Evolutionary conservation across 1,140 invertebrate genomes (phyloP).

Genomic region (Ectropis grisescens): DNA sequence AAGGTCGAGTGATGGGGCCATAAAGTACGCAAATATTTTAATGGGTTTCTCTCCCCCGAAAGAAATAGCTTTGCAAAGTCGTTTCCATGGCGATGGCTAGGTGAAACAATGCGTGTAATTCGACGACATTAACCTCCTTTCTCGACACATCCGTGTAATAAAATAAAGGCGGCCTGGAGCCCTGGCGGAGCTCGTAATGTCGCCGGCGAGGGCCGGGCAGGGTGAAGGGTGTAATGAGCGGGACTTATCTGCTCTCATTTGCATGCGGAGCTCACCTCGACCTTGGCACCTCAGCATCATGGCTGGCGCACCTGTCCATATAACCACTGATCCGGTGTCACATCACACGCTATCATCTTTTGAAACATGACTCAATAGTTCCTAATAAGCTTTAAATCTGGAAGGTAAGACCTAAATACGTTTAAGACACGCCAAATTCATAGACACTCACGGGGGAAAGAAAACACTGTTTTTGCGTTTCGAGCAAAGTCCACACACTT

Average conservation of each 20-base stretch:
- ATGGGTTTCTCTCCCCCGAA: slow-evolving; percentile 3
- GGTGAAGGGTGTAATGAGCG: slow-evolving; percentile 48
- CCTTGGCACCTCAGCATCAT: slow-evolving; percentile 50
- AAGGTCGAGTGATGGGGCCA: too few relatives aligned
- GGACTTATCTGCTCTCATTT: slow-evolving; percentile 59
- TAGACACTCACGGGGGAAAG: too few relatives aligned
- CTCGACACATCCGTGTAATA: slow-evolving; percentile 48
- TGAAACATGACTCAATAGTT: too few relatives aligned
- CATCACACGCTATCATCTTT: too few relatives aligned
- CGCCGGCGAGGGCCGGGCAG: slow-evolving; percentile 28
- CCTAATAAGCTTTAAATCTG: too few relatives aligned
- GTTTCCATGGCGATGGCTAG: slow-evolving; percentile 35
- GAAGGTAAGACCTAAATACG: too few relatives aligned
- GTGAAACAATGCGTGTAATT: slow-evolving; percentile 56
- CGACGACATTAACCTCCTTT: slow-evolving; percentile 55
- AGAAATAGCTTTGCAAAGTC: slow-evolving; percentile 1
- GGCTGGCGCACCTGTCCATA: too few relatives aligned
- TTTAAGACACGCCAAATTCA: too few relatives aligned
- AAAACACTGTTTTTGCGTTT: too few relatives aligned
- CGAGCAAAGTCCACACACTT: too few relatives aligned
- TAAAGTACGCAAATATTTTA: too few relatives aligned
- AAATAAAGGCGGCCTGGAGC: slow-evolving; percentile 45
- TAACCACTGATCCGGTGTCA: too few relatives aligned
- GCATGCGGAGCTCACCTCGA: slow-evolving; percentile 51
- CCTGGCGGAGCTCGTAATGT: slow-evolving; percentile 38